phyloP scores from a whole-genome alignment of 2,888 invertebrate genomes.

The Iselma pallidipennis region DNA sequence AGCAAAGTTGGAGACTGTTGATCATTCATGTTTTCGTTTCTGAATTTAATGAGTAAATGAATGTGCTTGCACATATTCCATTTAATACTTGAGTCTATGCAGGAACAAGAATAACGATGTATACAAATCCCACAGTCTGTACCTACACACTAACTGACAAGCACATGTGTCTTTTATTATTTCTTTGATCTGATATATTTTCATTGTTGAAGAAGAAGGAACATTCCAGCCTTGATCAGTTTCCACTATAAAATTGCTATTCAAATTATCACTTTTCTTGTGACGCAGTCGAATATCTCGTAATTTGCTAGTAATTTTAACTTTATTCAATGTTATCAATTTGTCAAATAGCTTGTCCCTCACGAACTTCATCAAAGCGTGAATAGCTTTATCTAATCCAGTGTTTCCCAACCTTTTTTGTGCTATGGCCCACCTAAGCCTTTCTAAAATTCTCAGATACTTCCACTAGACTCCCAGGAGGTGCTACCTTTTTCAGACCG shows the following conservation, averaged over 20 bases:
- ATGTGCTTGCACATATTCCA: constrained; percentile 5
- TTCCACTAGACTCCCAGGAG: too few species aligned
- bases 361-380: constrained; percentile 32
- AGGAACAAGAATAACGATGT: neutral
- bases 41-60: too few species aligned
- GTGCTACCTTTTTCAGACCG: too few species aligned
- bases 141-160: neutral
- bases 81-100: neutral
- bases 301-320: constrained; percentile 16
- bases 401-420: too few species aligned
- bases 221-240: neutral
- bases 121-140: neutral
- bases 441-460: too few species aligned
- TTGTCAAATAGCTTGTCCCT: constrained; percentile 33
- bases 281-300: constrained; percentile 6
- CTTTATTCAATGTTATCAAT: constrained; percentile 21
- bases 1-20: too few species aligned
- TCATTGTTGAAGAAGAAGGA: too few species aligned
- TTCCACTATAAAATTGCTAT: neutral
- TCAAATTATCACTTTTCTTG: constrained; percentile 5
- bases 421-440: too few species aligned
- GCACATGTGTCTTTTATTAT: neutral
- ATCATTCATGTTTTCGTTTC: too few species aligned
- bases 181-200: too few species aligned
- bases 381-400: constrained; percentile 30